Percentiles rank a stretch among this genome's conserved stretches.
These are phyloP conservation scores for Arnoldichthys spilopterus DNA, from an alignment of 2,797 vertebrate species.

Conservation along the genomic window DNA sequence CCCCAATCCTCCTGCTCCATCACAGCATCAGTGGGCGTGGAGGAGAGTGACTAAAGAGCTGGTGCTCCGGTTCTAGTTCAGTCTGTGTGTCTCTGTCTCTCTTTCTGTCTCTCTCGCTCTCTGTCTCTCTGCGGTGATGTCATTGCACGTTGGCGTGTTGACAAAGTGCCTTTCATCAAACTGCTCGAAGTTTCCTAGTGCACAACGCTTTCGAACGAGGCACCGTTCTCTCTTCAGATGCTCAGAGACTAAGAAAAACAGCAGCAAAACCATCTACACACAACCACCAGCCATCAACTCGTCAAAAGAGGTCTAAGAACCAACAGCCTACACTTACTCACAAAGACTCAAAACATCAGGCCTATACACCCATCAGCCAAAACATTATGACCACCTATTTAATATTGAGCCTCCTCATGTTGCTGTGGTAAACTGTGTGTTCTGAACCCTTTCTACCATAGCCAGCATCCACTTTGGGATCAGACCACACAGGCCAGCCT, in stretches of 20 bases:
- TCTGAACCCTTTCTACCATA: too few relatives aligned
- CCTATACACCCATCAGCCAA: too few relatives aligned
- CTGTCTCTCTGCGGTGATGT: constrained; percentile 52
- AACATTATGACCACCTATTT: too few relatives aligned
- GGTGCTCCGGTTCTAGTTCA: constrained; percentile 39
- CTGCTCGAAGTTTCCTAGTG: constrained; percentile 37
- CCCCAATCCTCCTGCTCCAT: constrained; percentile 67
- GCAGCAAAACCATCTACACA: neutral
- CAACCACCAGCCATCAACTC: neutral
- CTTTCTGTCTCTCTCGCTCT: constrained; percentile 24
- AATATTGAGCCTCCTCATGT: too few relatives aligned
- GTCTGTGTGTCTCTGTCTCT: constrained; percentile 32
- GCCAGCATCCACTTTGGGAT: too few relatives aligned
- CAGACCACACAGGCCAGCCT: too few relatives aligned
- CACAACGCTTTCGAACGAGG: neutral
- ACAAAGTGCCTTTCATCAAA: constrained; percentile 35
- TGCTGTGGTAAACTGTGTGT: too few relatives aligned
- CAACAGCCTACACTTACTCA: neutral
- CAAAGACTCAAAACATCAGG: neutral
- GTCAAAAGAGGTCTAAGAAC: neutral
- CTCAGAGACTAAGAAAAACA: constrained; percentile 25
- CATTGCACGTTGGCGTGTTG: constrained; percentile 45
- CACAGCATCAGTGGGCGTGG: constrained; percentile 63
- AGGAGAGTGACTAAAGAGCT: constrained; percentile 70
- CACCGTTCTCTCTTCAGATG: neutral